phyloP scores from a whole-genome alignment of 2,888 invertebrate genomes.

The Eurois occulta region DNA sequence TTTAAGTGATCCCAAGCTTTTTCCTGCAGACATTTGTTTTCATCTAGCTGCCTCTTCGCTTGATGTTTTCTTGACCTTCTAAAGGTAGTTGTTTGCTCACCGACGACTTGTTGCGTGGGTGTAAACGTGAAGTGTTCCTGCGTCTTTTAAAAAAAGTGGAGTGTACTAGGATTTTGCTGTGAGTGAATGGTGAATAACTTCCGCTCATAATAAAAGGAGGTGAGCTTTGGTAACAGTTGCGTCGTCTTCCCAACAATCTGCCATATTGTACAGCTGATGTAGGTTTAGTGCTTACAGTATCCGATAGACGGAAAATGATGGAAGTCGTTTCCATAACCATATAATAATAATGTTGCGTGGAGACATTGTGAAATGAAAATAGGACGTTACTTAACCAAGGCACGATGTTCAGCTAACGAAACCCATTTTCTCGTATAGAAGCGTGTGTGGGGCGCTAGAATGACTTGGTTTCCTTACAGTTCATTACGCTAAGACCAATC shows the following conservation, averaged over 20 bases:
- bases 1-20: conserved; percentile 54
- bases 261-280: conserved; percentile 6
- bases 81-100: conserved; percentile 31
- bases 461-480: conserved; percentile 7
- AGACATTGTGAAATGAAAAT: neutral
- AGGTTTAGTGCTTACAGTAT: neutral
- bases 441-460: neutral
- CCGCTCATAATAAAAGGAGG: conserved; percentile 33
- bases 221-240: conserved; percentile 7
- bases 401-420: neutral
- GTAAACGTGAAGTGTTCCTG: conserved; percentile 4
- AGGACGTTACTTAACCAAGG: neutral
- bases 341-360: neutral
- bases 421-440: too few species aligned
- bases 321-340: neutral
- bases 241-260: conserved; percentile 24
- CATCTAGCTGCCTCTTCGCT: conserved; percentile 43
- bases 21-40: conserved; percentile 59
- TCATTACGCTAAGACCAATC: conserved; percentile 17
- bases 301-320: conserved; percentile 5
- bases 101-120: conserved; percentile 54
- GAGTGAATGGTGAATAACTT: conserved; percentile 49
- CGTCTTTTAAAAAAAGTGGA: conserved; percentile 3
- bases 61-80: conserved; percentile 44
- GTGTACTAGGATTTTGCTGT: neutral